Conservation (phyloP, 2,888 invertebrate species). For the Mesopsocus fuscifrons region DNA sequence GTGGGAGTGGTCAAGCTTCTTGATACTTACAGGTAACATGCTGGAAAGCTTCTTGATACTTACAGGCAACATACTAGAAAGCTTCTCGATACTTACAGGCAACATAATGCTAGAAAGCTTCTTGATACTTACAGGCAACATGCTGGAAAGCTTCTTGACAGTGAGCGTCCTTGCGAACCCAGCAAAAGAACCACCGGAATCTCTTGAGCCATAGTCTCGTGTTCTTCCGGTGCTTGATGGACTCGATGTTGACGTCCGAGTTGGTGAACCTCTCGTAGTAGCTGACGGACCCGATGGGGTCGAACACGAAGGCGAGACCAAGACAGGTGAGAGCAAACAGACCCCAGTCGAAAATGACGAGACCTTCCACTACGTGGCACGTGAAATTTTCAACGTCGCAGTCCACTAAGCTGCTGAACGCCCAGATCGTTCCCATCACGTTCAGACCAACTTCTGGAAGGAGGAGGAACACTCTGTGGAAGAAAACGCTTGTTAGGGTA, state of each 20-base stretch:
- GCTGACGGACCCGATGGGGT: constrained; percentile 49
- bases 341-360: constrained; percentile 67
- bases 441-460: constrained; percentile 63
- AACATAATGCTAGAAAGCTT: no score
- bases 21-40: no score
- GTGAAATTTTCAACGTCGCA: constrained; percentile 51
- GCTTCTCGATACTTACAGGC: no score
- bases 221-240: constrained; percentile 45
- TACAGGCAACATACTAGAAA: no score
- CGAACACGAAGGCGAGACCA: constrained; percentile 60
- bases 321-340: constrained; percentile 52
- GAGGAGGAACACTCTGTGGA: constrained; percentile 48
- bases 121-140: constrained; percentile 53
- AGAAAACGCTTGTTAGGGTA: constrained; percentile 15
- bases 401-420: constrained; percentile 46
- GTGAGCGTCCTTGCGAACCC: constrained; percentile 48
- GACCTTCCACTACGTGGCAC: constrained; percentile 52
- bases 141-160: constrained; percentile 62
- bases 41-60: no score
- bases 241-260: constrained; percentile 35
- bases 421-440: constrained; percentile 65
- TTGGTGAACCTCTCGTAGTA: constrained; percentile 41
- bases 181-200: constrained; percentile 55
- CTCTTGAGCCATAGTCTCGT: constrained; percentile 54
- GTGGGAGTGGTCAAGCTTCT: no score